Evolutionary conservation across 1,140 invertebrate genomes (phyloP), one percentile per base, ranked within the genome.

Genomic region (Microplitis mediator): DNA sequence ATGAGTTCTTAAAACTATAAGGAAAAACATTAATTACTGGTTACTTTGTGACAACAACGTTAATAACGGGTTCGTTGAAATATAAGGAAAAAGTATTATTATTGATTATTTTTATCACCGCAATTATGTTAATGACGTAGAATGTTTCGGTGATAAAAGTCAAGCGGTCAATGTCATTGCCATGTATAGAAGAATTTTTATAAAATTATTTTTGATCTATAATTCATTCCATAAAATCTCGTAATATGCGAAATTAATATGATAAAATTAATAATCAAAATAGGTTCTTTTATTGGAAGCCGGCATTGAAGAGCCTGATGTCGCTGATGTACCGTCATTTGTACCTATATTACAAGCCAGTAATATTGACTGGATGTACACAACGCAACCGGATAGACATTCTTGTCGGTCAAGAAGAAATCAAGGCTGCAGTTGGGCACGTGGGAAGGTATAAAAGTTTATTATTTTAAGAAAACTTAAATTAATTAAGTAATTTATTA

Each of bases 261-360:
- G n/a, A n/a, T 23, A 8, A 61, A 61, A 0, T 61, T 35, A 61
- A 61, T 23, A 23, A 31, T 34, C 8, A 70, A 70, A 76, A 50
- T 77, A 92, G 91, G 86, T 95, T 5, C 81, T 95, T 4, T 84
- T 95, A 0, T 76, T 95, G 52, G 93, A 95, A 87, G 93, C 93
- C 5, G 93, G 93, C 1, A 90, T 89, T 8, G 91, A 93, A 82
- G 93, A 94, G 81, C 91, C 91, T 2, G 87, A 90, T 58, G 88
- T 91, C 0, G 90, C 91, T 1, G 91, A 90, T 60, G 89, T 92
- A 4, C 92, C 92, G 9, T 88, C 89, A 0, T 87, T 92, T 3
- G 89, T 91, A 0, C 88, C 89, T 31, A 79, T 89, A 9, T 76
- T 93, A 0, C 87, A 87, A 67, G 76, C 79, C 2, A 89, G 88